Base-by-base conservation (phyloP, 2,797 vertebrate species). In the Schizopygopsis pylzovi region DNA sequence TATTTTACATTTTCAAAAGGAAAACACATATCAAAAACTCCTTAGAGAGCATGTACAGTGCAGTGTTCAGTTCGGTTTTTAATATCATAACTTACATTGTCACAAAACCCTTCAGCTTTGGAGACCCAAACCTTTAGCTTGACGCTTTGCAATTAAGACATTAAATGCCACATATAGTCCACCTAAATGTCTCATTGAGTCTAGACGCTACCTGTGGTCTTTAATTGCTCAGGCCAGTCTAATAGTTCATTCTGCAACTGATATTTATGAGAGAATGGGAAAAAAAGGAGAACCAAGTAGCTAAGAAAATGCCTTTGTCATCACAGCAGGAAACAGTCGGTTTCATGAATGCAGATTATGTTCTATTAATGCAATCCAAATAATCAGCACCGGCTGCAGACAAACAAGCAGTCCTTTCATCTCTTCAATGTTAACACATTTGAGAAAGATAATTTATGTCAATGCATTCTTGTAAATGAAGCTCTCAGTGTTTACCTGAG, bases 401-500 rank as follows among this genome's bases (percentile, higher is more conserved):
- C 18, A 39, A 47, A 80, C 37, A 83, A 83, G 81, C 22, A 45
- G 47, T 80, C 59, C 52, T 33, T 82, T 83, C 75, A 68, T 72
- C 59, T 68, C 20, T 10, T 75, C 79, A 59, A 20, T 49, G 63
- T 86, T 87, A 83, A 83, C 71, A 83, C 78, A 73, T 84, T 59
- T 81, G 76, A 45, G 12, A 45, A 80, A 11, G 56, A 67, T 37
- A 13, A 2, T 84, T 88, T 75, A 86, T 49, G 77, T 79, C 86
- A 75, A 79, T 85, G 73, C 49, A 88, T 81, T 59, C 75, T 71
- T 52, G 79, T 73, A 85, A 88, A 87, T 65, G 43, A 80, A 79
- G 52, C 83, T 73, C 80, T 79, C 65, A 39, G 71, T 86, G 85
- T 88, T 88, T 85, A 81, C 85, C 89, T 88, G 86, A 81, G 77